Conservation (phyloP, 2,888 invertebrate genomes). For the Cantharis rustica region DNA sequence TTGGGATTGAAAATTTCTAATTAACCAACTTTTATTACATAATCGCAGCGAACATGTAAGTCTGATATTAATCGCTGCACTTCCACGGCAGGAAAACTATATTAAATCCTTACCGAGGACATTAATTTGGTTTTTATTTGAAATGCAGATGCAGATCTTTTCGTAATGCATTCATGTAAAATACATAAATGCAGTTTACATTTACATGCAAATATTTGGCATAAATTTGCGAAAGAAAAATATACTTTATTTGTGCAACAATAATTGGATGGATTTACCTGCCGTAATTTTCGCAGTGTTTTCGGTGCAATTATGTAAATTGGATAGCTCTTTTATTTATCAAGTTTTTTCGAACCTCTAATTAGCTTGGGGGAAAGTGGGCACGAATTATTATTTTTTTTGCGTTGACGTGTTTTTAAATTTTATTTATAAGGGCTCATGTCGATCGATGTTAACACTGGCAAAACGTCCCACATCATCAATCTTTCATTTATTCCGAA, state of each 20-base stretch:
- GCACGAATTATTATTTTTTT: background rate
- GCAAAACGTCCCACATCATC: constrained; percentile 18
- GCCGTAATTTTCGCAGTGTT: background rate
- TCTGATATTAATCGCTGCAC: background rate
- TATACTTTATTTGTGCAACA: background rate
- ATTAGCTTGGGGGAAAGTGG: background rate
- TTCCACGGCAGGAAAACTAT: background rate
- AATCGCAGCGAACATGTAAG: background rate
- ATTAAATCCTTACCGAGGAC: background rate
- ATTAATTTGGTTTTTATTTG: background rate
- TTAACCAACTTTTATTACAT: background rate
- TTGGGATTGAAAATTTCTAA: background rate
- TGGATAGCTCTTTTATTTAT: background rate
- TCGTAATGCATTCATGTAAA: background rate
- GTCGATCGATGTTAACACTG: constrained; percentile 22
- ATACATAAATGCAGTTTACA: background rate
- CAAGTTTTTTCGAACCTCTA: background rate
- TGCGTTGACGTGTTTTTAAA: constrained; percentile 12
- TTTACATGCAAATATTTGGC: background rate
- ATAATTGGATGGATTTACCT: background rate
- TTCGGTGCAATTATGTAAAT: background rate
- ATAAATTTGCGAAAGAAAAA: background rate
- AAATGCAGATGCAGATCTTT: background rate
- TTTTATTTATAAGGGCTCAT: constrained; percentile 6
- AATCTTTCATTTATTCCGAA: constrained; percentile 22